Percentiles rank a stretch among this genome's conserved stretches.
Evolutionary conservation across 2,797 vertebrate genomes (phyloP).

Genomic region (Myotis findleyi): DNA sequence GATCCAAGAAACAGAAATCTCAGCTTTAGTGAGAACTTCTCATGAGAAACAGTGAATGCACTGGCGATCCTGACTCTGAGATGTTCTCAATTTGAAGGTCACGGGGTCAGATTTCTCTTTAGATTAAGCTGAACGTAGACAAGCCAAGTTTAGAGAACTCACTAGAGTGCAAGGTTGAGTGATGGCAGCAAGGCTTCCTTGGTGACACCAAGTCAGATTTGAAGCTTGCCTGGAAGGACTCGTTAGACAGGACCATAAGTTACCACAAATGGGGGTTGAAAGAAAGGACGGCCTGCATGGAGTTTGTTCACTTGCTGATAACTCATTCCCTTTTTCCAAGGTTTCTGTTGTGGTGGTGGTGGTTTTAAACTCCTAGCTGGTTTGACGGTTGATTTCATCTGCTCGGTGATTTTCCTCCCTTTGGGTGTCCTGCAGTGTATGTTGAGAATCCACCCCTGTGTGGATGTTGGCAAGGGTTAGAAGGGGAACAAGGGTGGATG

Average conservation of each 20-base stretch:
- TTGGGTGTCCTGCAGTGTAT: slow-evolving; percentile 81
- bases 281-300: neutral
- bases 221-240: slow-evolving; percentile 65
- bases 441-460: slow-evolving; percentile 68
- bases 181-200: neutral
- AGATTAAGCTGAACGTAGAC: neutral
- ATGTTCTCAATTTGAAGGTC: slow-evolving; percentile 10
- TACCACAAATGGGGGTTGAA: neutral
- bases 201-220: slow-evolving; percentile 43
- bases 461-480: neutral
- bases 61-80: slow-evolving; percentile 52
- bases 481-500: neutral
- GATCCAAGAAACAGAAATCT: slow-evolving; percentile 70
- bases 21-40: slow-evolving; percentile 51
- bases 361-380: neutral
- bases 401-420: slow-evolving; percentile 66
- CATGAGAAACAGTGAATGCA: slow-evolving; percentile 48
- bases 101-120: slow-evolving; percentile 56
- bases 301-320: neutral
- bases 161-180: neutral
- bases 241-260: slow-evolving; percentile 14
- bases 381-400: neutral
- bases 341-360: neutral
- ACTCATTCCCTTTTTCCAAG: neutral
- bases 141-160: neutral